Base-by-base conservation (phyloP, 2,888 invertebrate genomes). In the Tetropium fuscum region DNA sequence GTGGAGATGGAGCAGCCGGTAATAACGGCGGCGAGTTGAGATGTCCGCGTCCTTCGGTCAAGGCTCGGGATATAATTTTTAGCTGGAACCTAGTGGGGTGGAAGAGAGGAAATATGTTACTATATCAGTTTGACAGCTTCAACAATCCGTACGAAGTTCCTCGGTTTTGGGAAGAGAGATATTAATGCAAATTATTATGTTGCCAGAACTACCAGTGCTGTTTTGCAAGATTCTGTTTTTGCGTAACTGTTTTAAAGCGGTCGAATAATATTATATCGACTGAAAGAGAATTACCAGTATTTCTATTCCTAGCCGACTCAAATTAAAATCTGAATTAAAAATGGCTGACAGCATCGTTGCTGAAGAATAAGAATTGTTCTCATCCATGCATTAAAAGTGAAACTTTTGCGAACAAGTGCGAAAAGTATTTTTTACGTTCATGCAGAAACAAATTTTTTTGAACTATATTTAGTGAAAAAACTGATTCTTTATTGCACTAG, bases 51-150 rank as follows among this genome's bases (percentile, higher is more conserved):
- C 75, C 77, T 73, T 70, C 75, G 77, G 77, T 77, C 77, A 78
- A 75, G 73, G 71, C 73, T 71, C 64, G 72, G 74, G 74, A 77
- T 77, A 79, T 78, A 78, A 79, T 79, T 78, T 79, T 79, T 78
- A 74, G 78, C 74, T 74, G 71, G 69, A 76, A 74, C 69, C 74
- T 76, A 78, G 76, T 78, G 76, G 76, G 71, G 74, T 72, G 79
- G 78, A 80, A 79, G 77, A 76, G 74, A 78, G 74, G 74, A 78
- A 80, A 80, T 80, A 79, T 79, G 78, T 78, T 77, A 74, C 72
- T 74, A 72, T 75, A 75, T 72, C 72, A 63, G 69, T 70, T 68
- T 72, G 78, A 76, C 75, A 74, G 70, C 66, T 68, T 57, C 63
- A 66, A 61, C 70, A 69, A 62, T 65, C 63, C 62, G 67, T 60